phyloP scores from a whole-genome alignment of 2,797 vertebrate genomes.

The Synaphobranchus kaupii region DNA sequence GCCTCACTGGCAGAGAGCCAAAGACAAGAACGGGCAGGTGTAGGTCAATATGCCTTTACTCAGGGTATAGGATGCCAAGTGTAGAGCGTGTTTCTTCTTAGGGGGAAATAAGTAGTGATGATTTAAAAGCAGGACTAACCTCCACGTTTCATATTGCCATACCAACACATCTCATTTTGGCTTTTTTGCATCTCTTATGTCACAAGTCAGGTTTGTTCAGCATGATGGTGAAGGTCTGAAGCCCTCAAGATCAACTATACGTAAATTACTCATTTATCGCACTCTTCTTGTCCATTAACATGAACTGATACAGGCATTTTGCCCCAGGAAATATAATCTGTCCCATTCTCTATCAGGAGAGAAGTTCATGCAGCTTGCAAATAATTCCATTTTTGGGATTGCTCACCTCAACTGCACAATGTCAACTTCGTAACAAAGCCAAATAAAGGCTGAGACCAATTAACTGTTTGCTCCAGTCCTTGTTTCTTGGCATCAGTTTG shows the following conservation, averaged over 20 bases:
- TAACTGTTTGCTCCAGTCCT: neutral
- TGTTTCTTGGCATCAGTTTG: neutral
- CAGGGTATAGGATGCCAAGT: neutral
- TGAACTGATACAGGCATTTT: neutral
- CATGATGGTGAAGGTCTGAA: neutral
- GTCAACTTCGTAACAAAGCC: neutral
- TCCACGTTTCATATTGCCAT: neutral
- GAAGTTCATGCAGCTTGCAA: neutral
- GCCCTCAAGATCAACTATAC: neutral
- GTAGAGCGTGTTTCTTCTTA: neutral
- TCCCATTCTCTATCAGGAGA: neutral
- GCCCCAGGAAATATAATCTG: neutral
- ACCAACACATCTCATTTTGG: neutral
- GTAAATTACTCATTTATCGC: neutral
- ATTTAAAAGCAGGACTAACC: neutral
- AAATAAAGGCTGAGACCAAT: neutral
- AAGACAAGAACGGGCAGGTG: neutral
- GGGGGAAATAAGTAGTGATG: neutral
- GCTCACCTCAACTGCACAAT: neutral
- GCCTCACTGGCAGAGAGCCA: neutral
- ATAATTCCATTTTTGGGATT: constrained; percentile 1
- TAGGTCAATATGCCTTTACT: neutral
- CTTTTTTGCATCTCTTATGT: neutral
- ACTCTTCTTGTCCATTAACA: neutral
- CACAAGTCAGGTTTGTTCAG: neutral